phyloP scores from a whole-genome alignment of 64 coral and sea anemone species.

The Cladopsammia gracilis region DNA sequence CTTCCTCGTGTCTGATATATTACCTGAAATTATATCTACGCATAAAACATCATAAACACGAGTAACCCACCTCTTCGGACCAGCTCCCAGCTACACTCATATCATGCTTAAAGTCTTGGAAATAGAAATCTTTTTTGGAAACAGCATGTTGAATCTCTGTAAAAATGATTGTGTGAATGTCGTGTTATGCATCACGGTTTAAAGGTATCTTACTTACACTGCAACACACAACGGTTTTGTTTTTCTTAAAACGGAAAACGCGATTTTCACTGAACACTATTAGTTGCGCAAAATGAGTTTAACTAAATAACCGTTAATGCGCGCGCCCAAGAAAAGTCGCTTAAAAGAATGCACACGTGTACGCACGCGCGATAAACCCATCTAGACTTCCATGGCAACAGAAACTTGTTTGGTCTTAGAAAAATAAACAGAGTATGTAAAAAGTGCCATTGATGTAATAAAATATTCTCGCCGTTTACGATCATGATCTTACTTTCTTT shows the following conservation, averaged over 20 bases:
- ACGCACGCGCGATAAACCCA: neutral
- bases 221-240: too few relatives aligned
- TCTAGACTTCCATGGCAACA: neutral
- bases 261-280: too few relatives aligned
- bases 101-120: neutral
- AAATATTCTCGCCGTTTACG: too few relatives aligned
- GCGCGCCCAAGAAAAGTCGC: neutral
- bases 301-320: neutral
- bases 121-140: neutral
- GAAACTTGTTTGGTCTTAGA: neutral
- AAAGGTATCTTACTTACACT: too few relatives aligned
- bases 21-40: neutral
- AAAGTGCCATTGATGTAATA: too few relatives aligned
- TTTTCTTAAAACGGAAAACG: too few relatives aligned
- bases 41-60: neutral
- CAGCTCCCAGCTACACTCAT: neutral
- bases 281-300: too few relatives aligned
- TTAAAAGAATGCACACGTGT: neutral
- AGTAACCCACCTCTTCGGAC: neutral
- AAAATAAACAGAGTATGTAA: too few relatives aligned
- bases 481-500: too few relatives aligned
- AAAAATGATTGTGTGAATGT: too few relatives aligned
- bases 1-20: too few relatives aligned
- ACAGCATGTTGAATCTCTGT: neutral
- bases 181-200: too few relatives aligned